phyloP scores from a whole-genome alignment of 2,888 invertebrate genomes.

The Bombylius major region DNA sequence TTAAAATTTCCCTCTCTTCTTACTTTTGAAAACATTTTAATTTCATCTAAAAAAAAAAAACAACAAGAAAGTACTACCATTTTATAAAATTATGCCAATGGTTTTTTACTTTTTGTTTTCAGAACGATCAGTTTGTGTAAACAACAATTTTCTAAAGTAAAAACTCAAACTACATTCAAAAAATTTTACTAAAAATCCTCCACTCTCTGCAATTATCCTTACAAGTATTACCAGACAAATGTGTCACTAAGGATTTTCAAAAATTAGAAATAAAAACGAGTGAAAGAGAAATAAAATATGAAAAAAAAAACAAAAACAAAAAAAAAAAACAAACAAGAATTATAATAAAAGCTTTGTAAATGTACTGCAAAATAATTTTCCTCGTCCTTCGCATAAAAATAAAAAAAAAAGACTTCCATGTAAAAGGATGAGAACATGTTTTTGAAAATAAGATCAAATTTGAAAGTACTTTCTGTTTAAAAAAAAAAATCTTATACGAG shows the following conservation, averaged over 20 bases:
- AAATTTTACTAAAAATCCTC: conserved; percentile 16
- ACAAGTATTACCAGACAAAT: too few relatives aligned
- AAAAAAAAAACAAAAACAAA: too few relatives aligned
- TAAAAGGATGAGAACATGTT: neutral
- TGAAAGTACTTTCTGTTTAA: too few relatives aligned
- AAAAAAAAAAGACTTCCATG: neutral
- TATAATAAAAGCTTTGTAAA: conserved; percentile 12
- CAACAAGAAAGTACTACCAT: too few relatives aligned
- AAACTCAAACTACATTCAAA: conserved; percentile 11
- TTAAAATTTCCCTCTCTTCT: too few relatives aligned
- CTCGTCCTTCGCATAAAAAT: neutral
- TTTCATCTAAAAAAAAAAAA: too few relatives aligned
- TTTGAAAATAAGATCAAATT: too few relatives aligned
- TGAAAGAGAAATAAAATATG: neutral
- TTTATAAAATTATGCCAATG: neutral
- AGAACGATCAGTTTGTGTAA: conserved; percentile 18
- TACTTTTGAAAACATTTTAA: too few relatives aligned
- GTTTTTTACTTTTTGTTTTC: conserved; percentile 1
- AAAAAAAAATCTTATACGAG: too few relatives aligned
- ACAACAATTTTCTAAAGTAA: conserved; percentile 14
- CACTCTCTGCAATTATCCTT: conserved; percentile 1
- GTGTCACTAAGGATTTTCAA: too few relatives aligned
- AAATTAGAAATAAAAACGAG: neutral
- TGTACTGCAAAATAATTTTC: conserved; percentile 12
- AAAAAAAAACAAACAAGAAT: neutral